These are phyloP conservation scores for Momotus momota DNA, from an alignment of 2,797 vertebrate genomes.

Conservation along the genomic window DNA sequence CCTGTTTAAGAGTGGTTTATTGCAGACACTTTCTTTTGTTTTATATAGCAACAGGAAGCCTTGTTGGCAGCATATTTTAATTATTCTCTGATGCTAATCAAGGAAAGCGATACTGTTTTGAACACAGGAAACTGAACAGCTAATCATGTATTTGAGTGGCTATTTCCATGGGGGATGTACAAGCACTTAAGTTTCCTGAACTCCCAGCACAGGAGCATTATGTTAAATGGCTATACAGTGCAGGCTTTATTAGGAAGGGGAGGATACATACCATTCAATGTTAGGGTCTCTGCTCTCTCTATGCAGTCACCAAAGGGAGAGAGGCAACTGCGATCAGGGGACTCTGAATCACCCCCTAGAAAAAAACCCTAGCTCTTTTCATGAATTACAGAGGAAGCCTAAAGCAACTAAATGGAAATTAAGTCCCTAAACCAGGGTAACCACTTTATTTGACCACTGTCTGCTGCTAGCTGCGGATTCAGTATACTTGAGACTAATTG, in stretches of 20 bases:
- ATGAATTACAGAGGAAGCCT: rapidly evolving
- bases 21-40: background rate
- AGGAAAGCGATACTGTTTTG: background rate
- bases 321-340: background rate
- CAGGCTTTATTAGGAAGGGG: background rate
- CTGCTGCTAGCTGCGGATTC: background rate
- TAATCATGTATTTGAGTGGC: background rate
- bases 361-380: background rate
- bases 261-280: rapidly evolving
- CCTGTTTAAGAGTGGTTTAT: background rate
- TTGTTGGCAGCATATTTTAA: background rate
- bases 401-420: background rate
- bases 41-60: slow-evolving; percentile 3
- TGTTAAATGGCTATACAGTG: rapidly evolving
- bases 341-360: background rate
- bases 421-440: rapidly evolving
- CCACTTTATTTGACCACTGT: background rate
- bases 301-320: background rate
- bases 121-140: slow-evolving; percentile 3
- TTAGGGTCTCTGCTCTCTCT: background rate
- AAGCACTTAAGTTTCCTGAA: background rate
- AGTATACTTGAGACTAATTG: background rate
- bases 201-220: background rate
- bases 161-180: background rate
- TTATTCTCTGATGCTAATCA: slow-evolving; percentile 2